A percentile compares a stretch with the other conserved stretches of the same genome.
These are phyloP conservation scores for Gryon sp. DNA, from an alignment of 1,140 invertebrate species.

Conservation along the genomic window DNA sequence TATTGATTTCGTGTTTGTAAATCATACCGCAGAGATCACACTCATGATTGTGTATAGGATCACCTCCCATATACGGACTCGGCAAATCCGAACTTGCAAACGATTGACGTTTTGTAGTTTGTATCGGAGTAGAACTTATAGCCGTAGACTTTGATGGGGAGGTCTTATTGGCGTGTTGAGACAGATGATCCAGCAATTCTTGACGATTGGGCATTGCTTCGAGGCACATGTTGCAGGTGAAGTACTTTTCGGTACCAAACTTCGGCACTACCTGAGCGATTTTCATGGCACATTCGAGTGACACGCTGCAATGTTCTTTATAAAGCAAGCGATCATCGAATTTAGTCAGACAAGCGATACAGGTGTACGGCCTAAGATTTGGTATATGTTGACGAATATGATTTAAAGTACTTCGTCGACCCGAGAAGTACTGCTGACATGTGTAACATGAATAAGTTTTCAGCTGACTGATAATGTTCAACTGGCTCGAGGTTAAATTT, in stretches of 20 bases:
- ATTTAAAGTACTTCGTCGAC: conserved; percentile 72
- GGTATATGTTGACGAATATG: conserved; percentile 77
- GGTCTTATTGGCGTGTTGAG: conserved; percentile 71
- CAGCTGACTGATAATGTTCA: conserved; percentile 76
- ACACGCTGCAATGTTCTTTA: conserved; percentile 73
- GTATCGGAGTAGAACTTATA: neutral
- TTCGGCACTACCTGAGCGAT: conserved; percentile 75
- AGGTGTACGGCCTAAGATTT: conserved; percentile 73
- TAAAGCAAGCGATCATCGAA: conserved; percentile 74
- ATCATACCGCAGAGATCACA: conserved; percentile 78
- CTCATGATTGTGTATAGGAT: conserved; percentile 73
- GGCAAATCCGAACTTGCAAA: conserved; percentile 10
- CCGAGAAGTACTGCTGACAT: conserved; percentile 70
- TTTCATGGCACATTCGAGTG: conserved; percentile 78
- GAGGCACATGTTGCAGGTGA: conserved; percentile 78
- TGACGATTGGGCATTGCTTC: conserved; percentile 69
- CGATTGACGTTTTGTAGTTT: conserved; percentile 1
- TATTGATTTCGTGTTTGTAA: conserved; percentile 73
- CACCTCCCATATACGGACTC: conserved; percentile 71
- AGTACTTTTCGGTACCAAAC: conserved; percentile 74
- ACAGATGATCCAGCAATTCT: conserved; percentile 71
- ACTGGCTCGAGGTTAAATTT: conserved; percentile 70
- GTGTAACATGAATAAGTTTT: conserved; percentile 77
- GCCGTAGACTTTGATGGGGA: conserved; percentile 63
- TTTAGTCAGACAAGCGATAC: conserved; percentile 76